These are phyloP conservation scores for Oryctolagus cuniculus DNA, from an alignment of 2,113 vertebrate genomes.

Conservation along the genomic window mOryCun1.1 NC_091434.1:168840501-168841000, in stretches of 20 bases:
- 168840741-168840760: neutral
- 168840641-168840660: neutral
- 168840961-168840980: neutral
- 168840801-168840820: neutral
- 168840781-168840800: neutral
- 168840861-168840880: neutral
- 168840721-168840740: neutral
- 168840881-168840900: too few species aligned
- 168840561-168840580: neutral
- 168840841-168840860: neutral
- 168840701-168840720: neutral
- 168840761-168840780: neutral
- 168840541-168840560: neutral
- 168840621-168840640: neutral
- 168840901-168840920: neutral
- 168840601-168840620: neutral
- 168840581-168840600: neutral
- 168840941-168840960: neutral
- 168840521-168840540: neutral
- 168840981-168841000: neutral
- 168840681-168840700: neutral
- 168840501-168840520: neutral
- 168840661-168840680: neutral
- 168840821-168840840: neutral
- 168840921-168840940: neutral